Percentiles rank a stretch among this genome's conserved stretches.
These are phyloP conservation scores for Ptychodera flava DNA, from an alignment of 35 echinoderm and acorn worm genomes.

Conservation along the genomic window DNA sequence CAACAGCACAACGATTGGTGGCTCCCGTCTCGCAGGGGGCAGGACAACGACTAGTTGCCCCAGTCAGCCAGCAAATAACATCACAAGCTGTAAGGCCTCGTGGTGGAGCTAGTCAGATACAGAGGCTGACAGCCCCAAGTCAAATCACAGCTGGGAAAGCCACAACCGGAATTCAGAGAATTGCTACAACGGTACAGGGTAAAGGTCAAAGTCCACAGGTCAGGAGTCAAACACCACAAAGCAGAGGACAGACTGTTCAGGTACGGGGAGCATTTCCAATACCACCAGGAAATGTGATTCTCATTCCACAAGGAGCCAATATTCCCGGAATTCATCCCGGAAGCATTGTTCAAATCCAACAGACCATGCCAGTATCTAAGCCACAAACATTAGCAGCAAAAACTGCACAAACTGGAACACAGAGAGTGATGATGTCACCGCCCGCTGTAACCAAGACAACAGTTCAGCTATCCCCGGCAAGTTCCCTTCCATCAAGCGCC, in stretches of 20 bases:
- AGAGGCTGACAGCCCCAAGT: not conserved
- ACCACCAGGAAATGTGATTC: conserved; percentile 92
- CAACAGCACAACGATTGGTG: conserved; percentile 45
- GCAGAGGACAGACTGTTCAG: not conserved
- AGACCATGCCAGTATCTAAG: conserved; percentile 3
- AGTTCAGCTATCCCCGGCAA: too few relatives aligned
- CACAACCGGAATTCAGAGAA: not conserved
- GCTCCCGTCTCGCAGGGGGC: conserved; percentile 37
- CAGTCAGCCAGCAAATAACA: conserved; percentile 5
- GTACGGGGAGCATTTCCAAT: conserved; percentile 46
- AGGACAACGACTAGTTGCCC: conserved; percentile 29
- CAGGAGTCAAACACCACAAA: not conserved
- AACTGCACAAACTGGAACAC: not conserved
- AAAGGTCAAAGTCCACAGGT: not conserved
- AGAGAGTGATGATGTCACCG: not conserved
- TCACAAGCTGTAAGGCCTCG: conserved; percentile 17
- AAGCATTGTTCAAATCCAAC: conserved; percentile 98
- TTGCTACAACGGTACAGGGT: not conserved
- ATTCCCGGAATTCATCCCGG: conserved; percentile 86
- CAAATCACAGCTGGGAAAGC: not conserved
- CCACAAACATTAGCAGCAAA: not conserved
- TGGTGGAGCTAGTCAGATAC: not conserved
- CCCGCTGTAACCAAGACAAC: not conserved
- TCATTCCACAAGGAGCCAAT: conserved; percentile 90
- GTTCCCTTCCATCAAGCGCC: too few relatives aligned